A percentile compares a stretch with the other conserved stretches of the same genome.
phyloP scores from a whole-genome alignment of 1,140 invertebrate genomes.

The Mesaphorura yosii region DNA sequence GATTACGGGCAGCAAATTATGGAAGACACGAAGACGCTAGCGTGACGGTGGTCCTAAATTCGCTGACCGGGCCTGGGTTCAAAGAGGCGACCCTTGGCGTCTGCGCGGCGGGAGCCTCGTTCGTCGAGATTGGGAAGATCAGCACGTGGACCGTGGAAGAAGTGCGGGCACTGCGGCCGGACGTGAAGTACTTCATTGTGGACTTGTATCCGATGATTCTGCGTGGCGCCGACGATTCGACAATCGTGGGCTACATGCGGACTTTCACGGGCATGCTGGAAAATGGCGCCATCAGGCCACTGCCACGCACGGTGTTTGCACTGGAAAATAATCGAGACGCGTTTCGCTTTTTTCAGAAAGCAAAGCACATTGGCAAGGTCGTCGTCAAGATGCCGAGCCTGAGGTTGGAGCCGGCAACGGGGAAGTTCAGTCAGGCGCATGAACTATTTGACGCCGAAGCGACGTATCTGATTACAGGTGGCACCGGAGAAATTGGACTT shows the following conservation, averaged over 20 bases:
- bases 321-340: slow-evolving; percentile 7
- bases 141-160: slow-evolving; percentile 15
- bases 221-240: too few species aligned
- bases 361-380: slow-evolving; percentile 6
- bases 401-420: too few species aligned
- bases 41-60: slow-evolving; percentile 20
- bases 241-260: too few species aligned
- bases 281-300: background rate
- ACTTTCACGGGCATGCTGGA: slow-evolving; percentile 10
- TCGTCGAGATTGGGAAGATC: slow-evolving; percentile 19
- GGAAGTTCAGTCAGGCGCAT: background rate
- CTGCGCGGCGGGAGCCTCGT: slow-evolving; percentile 8
- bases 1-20: too few species aligned
- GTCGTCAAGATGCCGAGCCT: slow-evolving; percentile 1
- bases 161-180: slow-evolving; percentile 4
- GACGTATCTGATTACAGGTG: slow-evolving; percentile 14
- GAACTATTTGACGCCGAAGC: slow-evolving; percentile 1
- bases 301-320: slow-evolving; percentile 3
- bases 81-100: slow-evolving; percentile 15
- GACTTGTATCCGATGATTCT: slow-evolving; percentile 5
- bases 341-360: slow-evolving; percentile 4
- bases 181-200: slow-evolving; percentile 6
- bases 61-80: slow-evolving; percentile 17
- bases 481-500: slow-evolving; percentile 1
- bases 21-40: slow-evolving; percentile 4